phyloP scores from a whole-genome alignment of 2,888 invertebrate genomes.

The Leucophora obtusa region DNA sequence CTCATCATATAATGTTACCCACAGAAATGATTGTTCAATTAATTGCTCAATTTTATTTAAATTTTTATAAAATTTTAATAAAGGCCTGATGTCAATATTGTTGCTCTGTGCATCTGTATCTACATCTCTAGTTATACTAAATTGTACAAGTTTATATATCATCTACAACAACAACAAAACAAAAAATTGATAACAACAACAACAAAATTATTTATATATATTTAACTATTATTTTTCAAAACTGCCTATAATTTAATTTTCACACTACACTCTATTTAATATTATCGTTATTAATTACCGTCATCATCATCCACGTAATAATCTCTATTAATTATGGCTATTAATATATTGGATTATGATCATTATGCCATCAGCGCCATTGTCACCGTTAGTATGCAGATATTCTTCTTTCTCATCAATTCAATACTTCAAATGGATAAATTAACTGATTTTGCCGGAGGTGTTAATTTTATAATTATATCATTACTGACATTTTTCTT shows the following conservation, averaged over 20 bases:
- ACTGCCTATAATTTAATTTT: slow-evolving; percentile 44
- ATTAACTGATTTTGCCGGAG: slow-evolving; percentile 95
- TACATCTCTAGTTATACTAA: slow-evolving; percentile 7
- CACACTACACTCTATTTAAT: not conserved
- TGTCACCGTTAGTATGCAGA: slow-evolving; percentile 90
- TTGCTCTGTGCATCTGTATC: not conserved
- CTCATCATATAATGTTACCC: slow-evolving; percentile 44
- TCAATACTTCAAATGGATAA: slow-evolving; percentile 93
- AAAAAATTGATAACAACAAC: slow-evolving; percentile 13
- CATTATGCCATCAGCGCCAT: slow-evolving; percentile 93
- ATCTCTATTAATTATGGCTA: slow-evolving; percentile 71
- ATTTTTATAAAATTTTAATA: slow-evolving; percentile 48
- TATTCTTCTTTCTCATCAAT: slow-evolving; percentile 92
- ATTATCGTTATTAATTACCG: not conserved
- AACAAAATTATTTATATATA: slow-evolving; percentile 13
- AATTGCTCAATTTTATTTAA: slow-evolving; percentile 62
- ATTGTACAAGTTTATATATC: not conserved
- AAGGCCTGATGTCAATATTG: slow-evolving; percentile 40
- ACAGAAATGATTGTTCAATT: slow-evolving; percentile 45
- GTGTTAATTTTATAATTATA: slow-evolving; percentile 93
- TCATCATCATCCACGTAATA: not conserved
- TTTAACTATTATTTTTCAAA: slow-evolving; percentile 41
- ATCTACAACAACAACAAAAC: not conserved
- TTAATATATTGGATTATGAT: slow-evolving; percentile 85
- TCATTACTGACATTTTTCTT: slow-evolving; percentile 92